Base-by-base conservation (phyloP, 2,113 vertebrate genomes). In the Penelope pileata region DNA sequence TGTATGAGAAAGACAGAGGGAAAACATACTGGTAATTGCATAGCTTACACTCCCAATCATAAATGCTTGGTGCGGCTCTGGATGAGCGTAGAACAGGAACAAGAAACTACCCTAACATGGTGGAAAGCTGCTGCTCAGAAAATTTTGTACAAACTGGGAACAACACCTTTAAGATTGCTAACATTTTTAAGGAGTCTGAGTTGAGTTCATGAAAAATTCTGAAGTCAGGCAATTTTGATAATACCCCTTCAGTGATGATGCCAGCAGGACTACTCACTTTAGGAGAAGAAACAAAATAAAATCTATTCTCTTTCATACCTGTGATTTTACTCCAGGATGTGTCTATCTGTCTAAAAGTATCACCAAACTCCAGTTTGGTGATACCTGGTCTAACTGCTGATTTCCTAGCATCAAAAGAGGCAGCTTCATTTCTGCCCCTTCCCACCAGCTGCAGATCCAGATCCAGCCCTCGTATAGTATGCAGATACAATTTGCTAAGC, bases 371-470 rank as follows among this genome's bases (percentile, higher is more conserved):
- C 23, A 79, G 1, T 63, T 79, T 56, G 27, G 13, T 60, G 58
- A 22, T 48, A 32, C 18, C 10, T 38, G n/a, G 9, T 21, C 18
- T 69, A 24, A 64, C 32, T 73, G 10, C 5, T n/a, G 40, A 45
- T 48, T 43, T 79, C 4, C 13, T 19, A 7, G 7, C 16, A 23
- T 66, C 21, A 63, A 10, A 88, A 84, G 47, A 68, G 12, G 3
- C 0, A 0, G 24, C 36, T 9, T 18, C 9, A 40, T 22, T 17
- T 19, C 40, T 40, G n/a, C 12, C 45, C 1, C 0, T 16, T 79
- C 82, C 72, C 29, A 42, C 24, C n/a, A 85, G 15, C 0, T 88
- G 56, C 43, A 64, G 34, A 75, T 74, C 11, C 43, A 67, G 4
- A 64, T 74, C 56, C n/a, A 66, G 9, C 16, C 30, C 3, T 85